phyloP scores from a whole-genome alignment of 2,888 invertebrate species.

The Drosophila mettleri region DNA sequence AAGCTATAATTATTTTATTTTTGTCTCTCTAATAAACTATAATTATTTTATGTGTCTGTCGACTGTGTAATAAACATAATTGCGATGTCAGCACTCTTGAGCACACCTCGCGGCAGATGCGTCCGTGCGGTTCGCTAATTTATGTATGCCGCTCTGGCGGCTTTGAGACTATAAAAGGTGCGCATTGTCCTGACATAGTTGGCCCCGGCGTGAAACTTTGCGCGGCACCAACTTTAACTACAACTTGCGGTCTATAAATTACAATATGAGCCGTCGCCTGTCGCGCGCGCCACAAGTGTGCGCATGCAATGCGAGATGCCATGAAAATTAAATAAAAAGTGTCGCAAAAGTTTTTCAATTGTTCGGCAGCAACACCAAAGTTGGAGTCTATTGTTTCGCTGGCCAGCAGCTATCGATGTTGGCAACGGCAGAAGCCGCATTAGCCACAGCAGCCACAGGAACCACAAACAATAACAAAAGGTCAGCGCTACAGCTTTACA shows the following conservation, averaged over 20 bases:
- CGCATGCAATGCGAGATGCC: conserved; percentile 60
- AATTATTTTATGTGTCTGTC: neutral
- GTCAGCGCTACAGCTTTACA: conserved; percentile 30
- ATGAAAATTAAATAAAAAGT: conserved; percentile 79
- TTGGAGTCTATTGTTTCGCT: conserved; percentile 53
- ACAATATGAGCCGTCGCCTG: conserved; percentile 65
- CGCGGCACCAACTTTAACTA: conserved; percentile 42
- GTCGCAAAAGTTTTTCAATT: conserved; percentile 79
- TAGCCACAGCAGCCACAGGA: neutral
- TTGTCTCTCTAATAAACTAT: neutral
- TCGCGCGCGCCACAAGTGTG: conserved; percentile 9
- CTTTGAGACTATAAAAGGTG: conserved; percentile 52
- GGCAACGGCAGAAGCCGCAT: conserved; percentile 10
- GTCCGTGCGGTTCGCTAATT: conserved; percentile 67
- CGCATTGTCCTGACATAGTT: conserved; percentile 23
- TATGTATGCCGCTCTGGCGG: conserved; percentile 54
- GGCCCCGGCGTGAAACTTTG: conserved; percentile 38
- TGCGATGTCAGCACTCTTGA: neutral
- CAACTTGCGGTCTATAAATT: conserved; percentile 74
- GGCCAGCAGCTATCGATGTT: conserved; percentile 17
- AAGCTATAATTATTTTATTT: neutral
- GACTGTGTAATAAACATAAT: neutral
- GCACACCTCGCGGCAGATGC: conserved; percentile 28
- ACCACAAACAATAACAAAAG: conserved; percentile 46
- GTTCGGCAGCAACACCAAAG: conserved; percentile 56